A percentile compares a stretch with the other conserved stretches of the same genome.
Conservation (phyloP, 2,113 vertebrate genomes). For the human (Homo sapiens) region DNA sequence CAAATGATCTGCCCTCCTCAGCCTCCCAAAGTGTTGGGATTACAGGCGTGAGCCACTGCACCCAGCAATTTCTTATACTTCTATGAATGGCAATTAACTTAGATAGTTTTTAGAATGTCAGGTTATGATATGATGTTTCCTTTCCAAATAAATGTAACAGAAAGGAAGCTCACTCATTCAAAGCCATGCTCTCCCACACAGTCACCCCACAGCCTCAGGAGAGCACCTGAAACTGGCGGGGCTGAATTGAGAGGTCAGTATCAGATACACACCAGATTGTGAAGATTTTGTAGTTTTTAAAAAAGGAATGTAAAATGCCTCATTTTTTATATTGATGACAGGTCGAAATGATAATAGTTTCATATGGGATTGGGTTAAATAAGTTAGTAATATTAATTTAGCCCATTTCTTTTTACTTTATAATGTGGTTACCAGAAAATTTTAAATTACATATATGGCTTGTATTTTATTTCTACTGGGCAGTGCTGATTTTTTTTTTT, state of each 20-base stretch:
- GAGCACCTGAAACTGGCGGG: neutral
- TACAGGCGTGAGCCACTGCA: too few relatives aligned
- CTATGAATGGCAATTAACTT: neutral
- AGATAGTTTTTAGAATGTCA: neutral
- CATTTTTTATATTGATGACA: neutral
- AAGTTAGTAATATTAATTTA: neutral
- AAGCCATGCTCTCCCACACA: too few relatives aligned
- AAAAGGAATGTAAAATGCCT: neutral
- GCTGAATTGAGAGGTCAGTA: neutral
- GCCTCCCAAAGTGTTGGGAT: too few relatives aligned
- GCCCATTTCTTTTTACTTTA: neutral
- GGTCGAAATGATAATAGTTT: neutral
- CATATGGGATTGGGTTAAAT: neutral
- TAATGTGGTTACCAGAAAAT: neutral
- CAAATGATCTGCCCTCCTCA: too few relatives aligned
- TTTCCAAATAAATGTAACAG: neutral
- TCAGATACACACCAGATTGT: neutral
- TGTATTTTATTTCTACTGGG: neutral
- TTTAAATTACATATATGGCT: neutral
- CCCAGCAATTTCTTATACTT: neutral
- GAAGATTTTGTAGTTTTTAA: neutral
- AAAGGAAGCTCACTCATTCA: neutral
- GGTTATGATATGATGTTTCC: neutral
- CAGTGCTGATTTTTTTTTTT: neutral
- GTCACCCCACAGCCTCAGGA: neutral